Evolutionary conservation across 2,797 vertebrate genomes (phyloP), one percentile per base, ranked within the genome.

Genomic region (Hoplostethus mediterraneus): DNA sequence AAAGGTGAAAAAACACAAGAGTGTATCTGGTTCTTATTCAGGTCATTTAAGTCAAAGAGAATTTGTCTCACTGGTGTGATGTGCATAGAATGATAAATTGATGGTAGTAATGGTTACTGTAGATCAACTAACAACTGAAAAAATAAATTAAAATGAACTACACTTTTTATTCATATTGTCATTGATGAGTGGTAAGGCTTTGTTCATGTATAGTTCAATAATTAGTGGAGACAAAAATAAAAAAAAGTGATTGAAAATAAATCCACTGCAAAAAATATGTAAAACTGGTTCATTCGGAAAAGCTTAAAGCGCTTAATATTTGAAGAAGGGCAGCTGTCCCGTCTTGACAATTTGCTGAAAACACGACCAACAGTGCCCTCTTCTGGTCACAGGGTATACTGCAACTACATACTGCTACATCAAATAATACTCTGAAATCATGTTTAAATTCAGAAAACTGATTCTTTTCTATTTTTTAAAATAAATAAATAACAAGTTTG

Each of bases 331-430:
- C 53, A 63, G 58, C 5, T 2, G 12, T 60, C 49, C 45, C 9
- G 25, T 13, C 2, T 3, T 55, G 45, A 51, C 13, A n/a, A 28
- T 31, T 8, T 0, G 66, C 58, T 77, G 40, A 93, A 92, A 91
- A 86, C 82, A 78, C 51, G 77, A 86, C 69, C 90, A 90, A 92
- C 42, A 92, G 58, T 90, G 89, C 86, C 89, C 89, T 93, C 94
- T 88, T 2, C 75, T 87, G 93, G 33, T 70, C 2, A 21, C 17
- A 72, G 21, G 4, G 6, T 2, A 4, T 58, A 84, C 70, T 82
- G 78, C 84, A 86, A 17, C 0, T 45, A 44, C 28, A 28, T 28
- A 28, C 28, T 44, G 10, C 11, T 1, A 13, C 53, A 45, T 10
- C 5, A 52, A 44, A 25, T 10, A 12, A 16, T 0, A 11, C 3